Percentiles rank a stretch among this genome's conserved stretches.
Evolutionary conservation across 1,140 invertebrate species (phyloP).

Genomic region (Scaptomyza graminum): DNA sequence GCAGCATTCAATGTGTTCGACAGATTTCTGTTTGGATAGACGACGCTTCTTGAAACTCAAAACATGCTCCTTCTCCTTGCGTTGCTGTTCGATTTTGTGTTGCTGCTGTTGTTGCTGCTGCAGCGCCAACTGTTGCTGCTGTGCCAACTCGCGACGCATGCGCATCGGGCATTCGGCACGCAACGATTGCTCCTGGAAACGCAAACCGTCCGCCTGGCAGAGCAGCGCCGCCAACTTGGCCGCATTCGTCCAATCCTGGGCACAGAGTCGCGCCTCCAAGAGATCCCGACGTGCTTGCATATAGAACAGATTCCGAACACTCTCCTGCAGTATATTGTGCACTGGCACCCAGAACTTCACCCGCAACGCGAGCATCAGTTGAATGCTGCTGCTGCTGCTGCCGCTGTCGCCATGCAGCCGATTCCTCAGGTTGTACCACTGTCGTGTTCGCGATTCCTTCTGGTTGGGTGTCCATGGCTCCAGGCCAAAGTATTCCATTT

Average conservation of each 20-base stretch:
- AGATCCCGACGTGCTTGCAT: conserved; percentile 91
- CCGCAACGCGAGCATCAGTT: conserved; percentile 86
- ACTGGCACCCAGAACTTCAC: conserved; percentile 96
- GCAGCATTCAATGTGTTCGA: conserved; percentile 73
- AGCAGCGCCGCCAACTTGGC: conserved; percentile 90
- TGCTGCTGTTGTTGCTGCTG: conserved; percentile 46
- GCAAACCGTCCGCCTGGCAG: conserved; percentile 85
- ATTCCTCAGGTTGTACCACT: conserved; percentile 94
- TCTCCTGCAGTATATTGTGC: conserved; percentile 92
- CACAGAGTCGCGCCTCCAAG: conserved; percentile 88
- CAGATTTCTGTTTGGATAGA: conserved; percentile 78
- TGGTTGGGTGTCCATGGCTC: conserved; percentile 82
- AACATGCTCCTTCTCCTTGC: conserved; percentile 81
- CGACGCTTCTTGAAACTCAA: conserved; percentile 80
- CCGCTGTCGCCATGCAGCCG: conserved; percentile 86
- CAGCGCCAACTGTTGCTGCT: conserved; percentile 49
- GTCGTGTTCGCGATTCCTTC: conserved; percentile 74
- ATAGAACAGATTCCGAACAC: conserved; percentile 93
- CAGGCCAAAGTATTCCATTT: conserved; percentile 94
- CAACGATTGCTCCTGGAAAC: conserved; percentile 68
- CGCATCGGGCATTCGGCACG: conserved; percentile 73
- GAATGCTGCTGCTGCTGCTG: conserved; percentile 86
- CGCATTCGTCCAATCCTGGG: conserved; percentile 88
- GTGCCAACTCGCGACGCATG: conserved; percentile 58
- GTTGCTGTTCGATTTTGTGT: conserved; percentile 62